phyloP scores from a whole-genome alignment of 2,113 vertebrate genomes.

The Anseranas semipalmata region DNA sequence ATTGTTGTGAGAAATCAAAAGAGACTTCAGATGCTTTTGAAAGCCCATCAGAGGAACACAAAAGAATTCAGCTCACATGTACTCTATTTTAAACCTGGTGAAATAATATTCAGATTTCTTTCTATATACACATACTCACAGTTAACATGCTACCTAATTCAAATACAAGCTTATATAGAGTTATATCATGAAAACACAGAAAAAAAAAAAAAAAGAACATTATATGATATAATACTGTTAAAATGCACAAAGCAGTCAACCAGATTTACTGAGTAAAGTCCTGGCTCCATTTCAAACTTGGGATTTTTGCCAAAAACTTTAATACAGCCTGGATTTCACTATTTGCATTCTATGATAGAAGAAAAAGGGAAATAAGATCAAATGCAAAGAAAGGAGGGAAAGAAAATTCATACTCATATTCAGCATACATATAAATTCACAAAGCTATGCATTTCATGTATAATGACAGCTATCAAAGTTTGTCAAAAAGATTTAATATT shows the following conservation, averaged over 20 bases:
- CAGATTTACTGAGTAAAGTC: neutral
- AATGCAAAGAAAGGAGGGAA: neutral
- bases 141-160: neutral
- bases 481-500: neutral
- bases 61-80: neutral
- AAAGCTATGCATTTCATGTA: neutral
- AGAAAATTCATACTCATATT: neutral
- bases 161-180: neutral
- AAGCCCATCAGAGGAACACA: neutral
- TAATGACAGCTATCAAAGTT: neutral
- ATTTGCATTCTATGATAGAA: neutral
- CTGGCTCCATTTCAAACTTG: neutral
- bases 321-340: neutral
- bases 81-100: neutral
- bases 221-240: neutral
- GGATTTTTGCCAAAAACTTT: constrained; percentile 10
- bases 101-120: neutral
- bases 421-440: neutral
- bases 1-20: constrained; percentile 3
- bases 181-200: neutral
- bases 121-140: neutral
- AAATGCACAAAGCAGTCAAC: neutral
- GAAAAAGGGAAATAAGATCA: neutral
- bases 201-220: neutral
- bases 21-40: neutral